phyloP scores from a whole-genome alignment of 2,888 invertebrate species.

The Elysia crispata region DNA sequence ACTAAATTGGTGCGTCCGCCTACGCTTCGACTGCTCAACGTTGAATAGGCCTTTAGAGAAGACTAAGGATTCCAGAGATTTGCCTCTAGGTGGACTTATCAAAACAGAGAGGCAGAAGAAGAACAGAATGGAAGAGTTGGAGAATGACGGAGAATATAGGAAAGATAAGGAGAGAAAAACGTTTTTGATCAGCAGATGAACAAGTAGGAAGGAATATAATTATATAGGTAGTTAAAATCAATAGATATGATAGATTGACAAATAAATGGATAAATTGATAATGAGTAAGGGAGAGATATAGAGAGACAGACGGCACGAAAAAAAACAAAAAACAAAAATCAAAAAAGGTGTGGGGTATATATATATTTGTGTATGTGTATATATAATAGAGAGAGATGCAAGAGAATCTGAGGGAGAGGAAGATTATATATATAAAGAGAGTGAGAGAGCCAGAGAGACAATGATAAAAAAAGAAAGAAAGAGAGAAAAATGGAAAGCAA shows the following conservation, averaged over 20 bases:
- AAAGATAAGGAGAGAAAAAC: no score
- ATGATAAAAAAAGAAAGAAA: no score
- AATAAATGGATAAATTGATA: constrained; percentile 24
- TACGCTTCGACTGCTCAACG: not conserved
- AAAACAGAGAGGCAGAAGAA: no score
- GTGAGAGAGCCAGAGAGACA: constrained; percentile 20
- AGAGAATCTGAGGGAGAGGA: not conserved
- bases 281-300: constrained; percentile 11
- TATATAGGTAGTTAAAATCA: no score
- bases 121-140: no score
- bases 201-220: no score
- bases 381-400: constrained; percentile 11
- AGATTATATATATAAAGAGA: constrained; percentile 17
- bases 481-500: no score
- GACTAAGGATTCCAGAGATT: no score
- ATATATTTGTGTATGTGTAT: constrained; percentile 19
- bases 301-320: not conserved
- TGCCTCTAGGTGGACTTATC: no score
- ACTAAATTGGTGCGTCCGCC: no score
- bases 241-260: constrained; percentile 2
- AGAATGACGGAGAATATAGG: no score
- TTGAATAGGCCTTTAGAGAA: not conserved
- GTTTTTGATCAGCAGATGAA: no score
- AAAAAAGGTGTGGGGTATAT: constrained; percentile 11
- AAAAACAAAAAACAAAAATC: not conserved